Evolutionary conservation across 23 tunicate genomes (phyloP).

Genomic region (Halocynthia aurantium): DNA sequence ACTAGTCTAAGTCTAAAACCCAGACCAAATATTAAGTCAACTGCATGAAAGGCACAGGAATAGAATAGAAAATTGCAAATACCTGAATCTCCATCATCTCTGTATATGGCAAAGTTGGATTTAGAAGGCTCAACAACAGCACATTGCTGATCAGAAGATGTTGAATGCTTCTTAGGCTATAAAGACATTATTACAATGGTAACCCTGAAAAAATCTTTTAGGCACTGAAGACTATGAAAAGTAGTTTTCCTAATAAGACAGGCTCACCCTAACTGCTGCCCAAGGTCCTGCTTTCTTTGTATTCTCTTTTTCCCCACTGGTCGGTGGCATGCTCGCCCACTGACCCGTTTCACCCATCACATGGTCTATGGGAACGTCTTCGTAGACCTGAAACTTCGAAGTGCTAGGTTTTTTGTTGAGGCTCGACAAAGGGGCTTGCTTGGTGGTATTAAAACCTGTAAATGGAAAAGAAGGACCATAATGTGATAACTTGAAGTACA

Average conservation of each 20-base stretch:
- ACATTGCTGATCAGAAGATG: neutral
- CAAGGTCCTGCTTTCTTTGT: slow-evolving; percentile 4
- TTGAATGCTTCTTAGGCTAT: too few relatives aligned
- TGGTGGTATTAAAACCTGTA: neutral
- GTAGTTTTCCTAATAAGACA: neutral
- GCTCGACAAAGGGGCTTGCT: too few relatives aligned
- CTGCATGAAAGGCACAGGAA: too few relatives aligned
- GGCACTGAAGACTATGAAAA: too few relatives aligned
- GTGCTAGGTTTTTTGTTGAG: too few relatives aligned
- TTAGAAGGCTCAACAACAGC: neutral
- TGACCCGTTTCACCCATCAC: slow-evolving; percentile 20
- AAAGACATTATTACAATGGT: too few relatives aligned
- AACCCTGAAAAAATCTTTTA: too few relatives aligned
- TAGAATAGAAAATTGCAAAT: too few relatives aligned
- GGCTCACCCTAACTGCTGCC: neutral
- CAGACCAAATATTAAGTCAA: too few relatives aligned
- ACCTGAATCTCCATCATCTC: neutral
- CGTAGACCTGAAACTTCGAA: slow-evolving; percentile 4
- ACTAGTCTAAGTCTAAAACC: too few relatives aligned
- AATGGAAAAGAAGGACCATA: neutral
- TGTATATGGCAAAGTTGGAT: slow-evolving; percentile 1
- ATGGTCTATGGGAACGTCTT: slow-evolving; percentile 10
- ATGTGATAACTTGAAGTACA: neutral
- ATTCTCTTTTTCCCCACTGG: slow-evolving; percentile 3
- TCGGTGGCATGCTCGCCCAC: slow-evolving; percentile 2